Conservation (phyloP, 1,140 invertebrate genomes). For the Lethrus apterus region DNA sequence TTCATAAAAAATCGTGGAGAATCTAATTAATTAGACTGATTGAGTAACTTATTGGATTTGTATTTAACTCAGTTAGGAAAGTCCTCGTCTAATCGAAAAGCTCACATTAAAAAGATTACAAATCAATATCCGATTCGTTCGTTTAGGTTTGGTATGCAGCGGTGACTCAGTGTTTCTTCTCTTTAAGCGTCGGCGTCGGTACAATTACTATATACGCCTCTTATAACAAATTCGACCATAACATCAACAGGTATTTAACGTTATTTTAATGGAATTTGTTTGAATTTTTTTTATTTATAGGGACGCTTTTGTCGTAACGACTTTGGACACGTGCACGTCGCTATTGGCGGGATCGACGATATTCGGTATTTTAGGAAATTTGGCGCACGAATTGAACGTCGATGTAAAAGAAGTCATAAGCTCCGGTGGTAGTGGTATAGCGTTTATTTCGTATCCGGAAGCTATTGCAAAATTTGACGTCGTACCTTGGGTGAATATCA, state of each 20-base stretch:
- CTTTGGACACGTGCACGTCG: slow-evolving; percentile 70
- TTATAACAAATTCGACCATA: slow-evolving; percentile 73
- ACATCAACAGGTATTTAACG: slow-evolving; percentile 65
- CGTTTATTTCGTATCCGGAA: slow-evolving; percentile 84
- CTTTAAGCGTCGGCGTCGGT: slow-evolving; percentile 63
- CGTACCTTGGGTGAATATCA: slow-evolving; percentile 64
- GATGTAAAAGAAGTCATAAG: slow-evolving; percentile 48
- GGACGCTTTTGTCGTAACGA: slow-evolving; percentile 69
- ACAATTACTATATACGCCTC: slow-evolving; percentile 64
- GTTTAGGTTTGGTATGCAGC: too few relatives aligned
- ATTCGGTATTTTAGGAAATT: slow-evolving; percentile 77
- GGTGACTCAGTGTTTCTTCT: too few relatives aligned
- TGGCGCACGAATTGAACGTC: slow-evolving; percentile 56
- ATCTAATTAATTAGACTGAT: too few relatives aligned
- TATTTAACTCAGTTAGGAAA: too few relatives aligned
- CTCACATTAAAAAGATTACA: too few relatives aligned
- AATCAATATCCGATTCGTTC: too few relatives aligned
- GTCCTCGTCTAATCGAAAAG: too few relatives aligned
- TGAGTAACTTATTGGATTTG: too few relatives aligned
- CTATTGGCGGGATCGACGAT: slow-evolving; percentile 80
- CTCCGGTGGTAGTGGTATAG: slow-evolving; percentile 64
- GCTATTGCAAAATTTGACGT: slow-evolving; percentile 74
- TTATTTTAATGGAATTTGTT: too few relatives aligned
- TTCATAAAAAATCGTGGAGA: too few relatives aligned
- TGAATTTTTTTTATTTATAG: slow-evolving; percentile 40